Percentiles rank a stretch among this genome's conserved stretches.
These are phyloP conservation scores for Physocephala rufipes DNA, from an alignment of 2,888 invertebrate species.

Conservation along the genomic window DNA sequence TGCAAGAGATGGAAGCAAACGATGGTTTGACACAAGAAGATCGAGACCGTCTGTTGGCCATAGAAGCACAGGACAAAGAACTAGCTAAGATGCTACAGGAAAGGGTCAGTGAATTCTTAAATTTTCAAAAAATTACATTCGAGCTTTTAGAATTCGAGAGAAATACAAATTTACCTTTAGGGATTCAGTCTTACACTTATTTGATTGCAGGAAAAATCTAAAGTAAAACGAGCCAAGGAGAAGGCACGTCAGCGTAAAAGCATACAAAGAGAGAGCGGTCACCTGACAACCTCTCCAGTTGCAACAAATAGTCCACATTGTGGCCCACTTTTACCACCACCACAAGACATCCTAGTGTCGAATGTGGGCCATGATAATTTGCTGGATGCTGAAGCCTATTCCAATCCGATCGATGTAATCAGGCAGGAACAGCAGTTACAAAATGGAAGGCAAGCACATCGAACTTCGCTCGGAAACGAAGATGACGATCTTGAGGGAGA, in stretches of 20 bases:
- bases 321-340: constrained; percentile 60
- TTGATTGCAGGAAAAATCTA: constrained; percentile 72
- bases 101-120: constrained; percentile 58
- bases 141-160: background rate
- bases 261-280: constrained; percentile 60
- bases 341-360: constrained; percentile 51
- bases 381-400: constrained; percentile 66
- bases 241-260: constrained; percentile 73
- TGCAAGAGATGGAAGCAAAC: constrained; percentile 80
- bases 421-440: constrained; percentile 57
- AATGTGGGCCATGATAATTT: constrained; percentile 44
- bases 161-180: background rate
- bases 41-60: constrained; percentile 74
- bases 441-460: constrained; percentile 51
- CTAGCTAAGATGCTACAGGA: constrained; percentile 80
- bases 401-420: constrained; percentile 69
- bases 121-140: background rate
- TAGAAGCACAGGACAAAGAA: constrained; percentile 83
- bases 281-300: constrained; percentile 38
- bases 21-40: constrained; percentile 68
- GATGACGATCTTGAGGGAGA: constrained; percentile 49
- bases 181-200: background rate
- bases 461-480: constrained; percentile 38
- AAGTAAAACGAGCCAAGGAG: constrained; percentile 76
- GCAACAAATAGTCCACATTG: constrained; percentile 52